Conservation (phyloP, 2,113 vertebrate genomes). For the Herpetotheres cachinnans region DNA sequence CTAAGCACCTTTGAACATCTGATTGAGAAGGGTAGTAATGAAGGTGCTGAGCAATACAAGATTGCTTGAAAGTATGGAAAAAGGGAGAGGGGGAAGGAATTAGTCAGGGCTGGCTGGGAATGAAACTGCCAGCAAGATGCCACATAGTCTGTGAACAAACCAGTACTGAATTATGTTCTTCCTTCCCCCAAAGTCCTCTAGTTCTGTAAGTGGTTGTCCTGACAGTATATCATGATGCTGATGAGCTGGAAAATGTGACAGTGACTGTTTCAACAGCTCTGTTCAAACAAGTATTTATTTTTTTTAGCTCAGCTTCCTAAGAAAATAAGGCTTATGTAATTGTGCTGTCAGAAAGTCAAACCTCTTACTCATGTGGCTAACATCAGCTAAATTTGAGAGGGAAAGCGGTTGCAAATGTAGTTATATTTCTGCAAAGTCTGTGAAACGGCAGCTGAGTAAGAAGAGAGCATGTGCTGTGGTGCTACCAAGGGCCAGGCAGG, state of each 20-base stretch:
- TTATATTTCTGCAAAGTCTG: background rate
- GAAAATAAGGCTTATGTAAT: background rate
- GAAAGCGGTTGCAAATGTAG: background rate
- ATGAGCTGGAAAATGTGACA: background rate
- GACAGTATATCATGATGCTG: background rate
- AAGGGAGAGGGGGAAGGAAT: background rate
- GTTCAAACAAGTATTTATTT: background rate
- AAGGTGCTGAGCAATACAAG: background rate
- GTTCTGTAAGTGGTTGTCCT: background rate
- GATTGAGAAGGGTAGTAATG: background rate
- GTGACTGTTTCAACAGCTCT: background rate
- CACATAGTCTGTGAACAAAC: background rate
- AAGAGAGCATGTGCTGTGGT: accelerated
- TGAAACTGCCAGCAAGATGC: background rate
- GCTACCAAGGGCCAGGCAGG: background rate
- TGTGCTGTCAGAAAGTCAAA: background rate
- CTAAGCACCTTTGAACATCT: background rate
- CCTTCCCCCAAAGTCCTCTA: background rate
- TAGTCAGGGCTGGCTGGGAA: background rate
- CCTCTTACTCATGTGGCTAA: background rate
- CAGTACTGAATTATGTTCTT: background rate
- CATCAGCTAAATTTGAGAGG: background rate
- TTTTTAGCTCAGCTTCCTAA: background rate
- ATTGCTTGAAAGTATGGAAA: background rate
- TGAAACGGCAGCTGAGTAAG: background rate